Evolutionary conservation across 2,888 invertebrate species (phyloP), one percentile per base, ranked within the genome.

Genomic region (Ceriagrion tenellum): DNA sequence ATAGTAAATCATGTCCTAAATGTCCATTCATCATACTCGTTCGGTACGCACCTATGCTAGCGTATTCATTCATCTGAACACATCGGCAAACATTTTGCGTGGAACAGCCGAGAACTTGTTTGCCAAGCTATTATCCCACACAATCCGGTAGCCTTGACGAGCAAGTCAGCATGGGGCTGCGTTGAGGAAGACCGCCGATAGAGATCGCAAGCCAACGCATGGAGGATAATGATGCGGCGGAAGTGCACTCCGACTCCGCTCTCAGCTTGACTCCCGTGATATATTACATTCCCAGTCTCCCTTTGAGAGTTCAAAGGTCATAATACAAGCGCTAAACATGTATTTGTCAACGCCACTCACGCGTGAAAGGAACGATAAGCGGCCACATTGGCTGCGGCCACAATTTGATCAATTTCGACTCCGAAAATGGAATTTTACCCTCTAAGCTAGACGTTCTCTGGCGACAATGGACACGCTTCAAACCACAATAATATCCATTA

Each of bases 141-240:
- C 4, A n/a, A 69, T 69, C 26, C 26, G 69, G 10, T 69, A 26
- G n/a, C 16, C 69, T 69, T 69, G 69, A 69, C 69, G n/a, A 12
- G 26, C 69, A n/a, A 10, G n/a, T n/a, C 69, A 59, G 59, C 59
- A 20, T 59, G 26, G 35, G 59, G 91, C 30, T 35, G 93, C 26
- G 12, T 40, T 63, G 69, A 69, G 40, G 47, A 13, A 40, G 63
- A 47, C 47, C n/a, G 4, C 0, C 30, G 69, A 93, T 26, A 74
- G 63, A 26, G 63, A 63, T 63, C 63, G 40, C 63, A 26, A 69
- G 63, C 40, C 35, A 12, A 40, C 40, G 40, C 30, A 69, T n/a
- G 81, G 35, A 47, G 26, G 47, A 74, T 23, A 93, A 69, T 93
- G 93, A 93, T n/a, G 93, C 47, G 69, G 47, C 69, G 47, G 16